These are phyloP conservation scores for Ceramica pisi DNA, from an alignment of 2,888 invertebrate genomes.

Conservation along the genomic window DNA sequence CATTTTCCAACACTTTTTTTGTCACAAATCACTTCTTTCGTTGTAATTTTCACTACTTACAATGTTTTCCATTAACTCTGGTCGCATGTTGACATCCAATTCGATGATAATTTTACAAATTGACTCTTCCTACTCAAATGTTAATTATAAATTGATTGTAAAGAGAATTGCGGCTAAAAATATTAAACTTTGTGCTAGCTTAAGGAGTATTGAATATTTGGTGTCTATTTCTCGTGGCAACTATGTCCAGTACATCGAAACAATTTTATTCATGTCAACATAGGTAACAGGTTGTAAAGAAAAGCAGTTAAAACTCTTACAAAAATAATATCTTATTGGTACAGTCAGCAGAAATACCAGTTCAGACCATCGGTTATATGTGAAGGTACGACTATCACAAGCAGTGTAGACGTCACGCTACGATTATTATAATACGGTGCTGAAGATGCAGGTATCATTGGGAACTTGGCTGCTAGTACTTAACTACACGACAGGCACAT, in stretches of 20 bases:
- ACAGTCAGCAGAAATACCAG: slow-evolving; percentile 42
- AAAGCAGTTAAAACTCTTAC: slow-evolving; percentile 8
- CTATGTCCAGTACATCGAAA: neutral
- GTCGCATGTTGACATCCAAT: neutral
- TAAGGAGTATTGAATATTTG: neutral
- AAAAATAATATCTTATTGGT: slow-evolving; percentile 23
- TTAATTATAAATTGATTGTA: neutral
- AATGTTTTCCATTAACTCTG: slow-evolving; percentile 18
- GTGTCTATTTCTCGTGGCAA: neutral
- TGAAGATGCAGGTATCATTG: slow-evolving; percentile 45
- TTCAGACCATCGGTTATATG: slow-evolving; percentile 39
- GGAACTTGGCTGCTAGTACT: slow-evolving; percentile 40
- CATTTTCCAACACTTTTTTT: neutral
- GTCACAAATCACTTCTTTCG: slow-evolving; percentile 34
- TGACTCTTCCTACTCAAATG: slow-evolving; percentile 16
- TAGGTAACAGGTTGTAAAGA: neutral
- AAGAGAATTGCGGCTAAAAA: neutral
- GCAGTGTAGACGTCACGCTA: slow-evolving; percentile 41
- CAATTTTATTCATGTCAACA: neutral
- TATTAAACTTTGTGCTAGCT: neutral
- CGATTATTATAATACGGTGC: slow-evolving; percentile 39
- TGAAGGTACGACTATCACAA: slow-evolving; percentile 40
- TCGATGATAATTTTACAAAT: slow-evolving; percentile 31
- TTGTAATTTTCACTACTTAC: slow-evolving; percentile 47
- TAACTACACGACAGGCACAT: slow-evolving; percentile 39